phyloP scores from a whole-genome alignment of 2,113 vertebrate species.

The Nettapus auritus region DNA sequence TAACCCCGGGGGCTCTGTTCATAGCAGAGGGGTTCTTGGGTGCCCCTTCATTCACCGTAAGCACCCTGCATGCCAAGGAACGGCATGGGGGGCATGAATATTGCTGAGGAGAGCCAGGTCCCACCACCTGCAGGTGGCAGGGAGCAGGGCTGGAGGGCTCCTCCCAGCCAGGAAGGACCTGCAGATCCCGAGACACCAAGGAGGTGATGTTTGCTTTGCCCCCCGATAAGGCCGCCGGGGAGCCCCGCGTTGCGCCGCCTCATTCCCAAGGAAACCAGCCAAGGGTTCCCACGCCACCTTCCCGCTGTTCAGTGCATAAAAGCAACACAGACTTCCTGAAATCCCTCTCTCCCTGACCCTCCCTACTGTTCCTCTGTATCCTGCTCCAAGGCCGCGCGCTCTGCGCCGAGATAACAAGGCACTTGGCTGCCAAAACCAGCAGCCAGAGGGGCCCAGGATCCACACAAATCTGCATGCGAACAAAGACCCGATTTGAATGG shows the following conservation, averaged over 20 bases:
- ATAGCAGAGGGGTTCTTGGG: too few species aligned
- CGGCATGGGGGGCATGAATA: too few species aligned
- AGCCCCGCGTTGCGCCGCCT: background rate
- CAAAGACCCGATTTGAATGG: background rate
- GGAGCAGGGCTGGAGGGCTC: too few species aligned
- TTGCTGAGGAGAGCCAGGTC: too few species aligned
- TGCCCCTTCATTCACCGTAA: too few species aligned
- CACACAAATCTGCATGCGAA: background rate
- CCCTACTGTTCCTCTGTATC: slow-evolving; percentile 6
- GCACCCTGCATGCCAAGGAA: too few species aligned
- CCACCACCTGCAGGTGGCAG: too few species aligned
- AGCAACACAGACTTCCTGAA: slow-evolving; percentile 28
- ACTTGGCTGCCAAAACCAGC: slow-evolving; percentile 25
- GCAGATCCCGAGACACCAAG: background rate
- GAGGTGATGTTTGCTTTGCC: background rate
- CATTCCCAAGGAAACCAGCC: slow-evolving; percentile 37
- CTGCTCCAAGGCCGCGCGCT: slow-evolving; percentile 4
- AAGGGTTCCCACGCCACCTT: slow-evolving; percentile 43
- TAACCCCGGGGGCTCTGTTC: too few species aligned
- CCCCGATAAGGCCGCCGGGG: background rate
- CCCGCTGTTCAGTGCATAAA: background rate
- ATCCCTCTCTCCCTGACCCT: slow-evolving; percentile 13
- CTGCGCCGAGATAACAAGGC: background rate
- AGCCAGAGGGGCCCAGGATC: background rate
- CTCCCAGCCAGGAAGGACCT: too few species aligned